These are phyloP conservation scores for Drosophila auraria DNA, from an alignment of 1,140 invertebrate species.

Conservation along the genomic window DNA sequence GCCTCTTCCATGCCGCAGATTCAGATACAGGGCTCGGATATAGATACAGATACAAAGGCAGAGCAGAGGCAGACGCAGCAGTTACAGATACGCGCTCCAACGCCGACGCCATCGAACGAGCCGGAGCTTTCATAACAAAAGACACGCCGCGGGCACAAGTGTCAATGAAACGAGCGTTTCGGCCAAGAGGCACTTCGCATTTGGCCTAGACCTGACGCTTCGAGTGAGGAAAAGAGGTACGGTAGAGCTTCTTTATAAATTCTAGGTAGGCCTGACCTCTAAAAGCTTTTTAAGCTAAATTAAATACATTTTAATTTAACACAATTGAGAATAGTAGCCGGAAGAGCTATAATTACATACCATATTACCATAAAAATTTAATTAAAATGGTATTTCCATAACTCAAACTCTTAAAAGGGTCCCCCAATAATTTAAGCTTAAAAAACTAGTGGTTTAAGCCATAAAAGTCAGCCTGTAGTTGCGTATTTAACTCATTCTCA, in stretches of 20 bases:
- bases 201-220: conserved; percentile 38
- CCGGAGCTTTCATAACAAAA: conserved; percentile 63
- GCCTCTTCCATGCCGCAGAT: conserved; percentile 76
- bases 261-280: too few relatives aligned
- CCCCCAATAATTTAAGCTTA: background rate
- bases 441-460: background rate
- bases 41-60: conserved; percentile 11
- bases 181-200: conserved; percentile 36
- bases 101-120: conserved; percentile 46
- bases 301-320: background rate
- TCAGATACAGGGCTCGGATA: conserved; percentile 51
- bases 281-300: background rate
- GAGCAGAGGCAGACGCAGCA: background rate
- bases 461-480: conserved; percentile 8
- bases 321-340: background rate
- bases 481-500: conserved; percentile 8
- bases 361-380: too few relatives aligned
- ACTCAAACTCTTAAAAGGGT: background rate
- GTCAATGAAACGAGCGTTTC: conserved; percentile 75
- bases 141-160: conserved; percentile 74
- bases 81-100: conserved; percentile 59
- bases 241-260: background rate
- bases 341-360: background rate
- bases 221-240: conserved; percentile 25
- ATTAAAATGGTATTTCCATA: too few relatives aligned